Percentiles rank a stretch among this genome's conserved stretches.
Evolutionary conservation across 2,113 vertebrate species (phyloP).

Genomic region (Pleuronectes platessa): DNA sequence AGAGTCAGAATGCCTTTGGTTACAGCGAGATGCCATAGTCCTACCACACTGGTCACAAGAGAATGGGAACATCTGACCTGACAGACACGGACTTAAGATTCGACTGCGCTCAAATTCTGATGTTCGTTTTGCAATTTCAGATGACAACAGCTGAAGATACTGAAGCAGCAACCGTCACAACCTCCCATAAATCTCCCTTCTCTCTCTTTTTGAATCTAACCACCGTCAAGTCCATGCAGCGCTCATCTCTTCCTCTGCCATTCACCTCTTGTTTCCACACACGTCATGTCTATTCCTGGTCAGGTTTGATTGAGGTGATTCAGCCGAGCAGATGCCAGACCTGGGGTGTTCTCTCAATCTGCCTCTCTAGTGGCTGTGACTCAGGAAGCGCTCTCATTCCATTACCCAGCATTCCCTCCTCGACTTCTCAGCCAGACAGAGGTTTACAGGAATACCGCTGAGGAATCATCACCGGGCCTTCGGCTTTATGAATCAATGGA

Average conservation of each 20-base stretch:
- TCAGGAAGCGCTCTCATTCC: slow-evolving; percentile 68
- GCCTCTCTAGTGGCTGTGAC: slow-evolving; percentile 63
- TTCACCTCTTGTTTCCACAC: slow-evolving; percentile 53
- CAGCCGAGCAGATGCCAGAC: slow-evolving; percentile 62
- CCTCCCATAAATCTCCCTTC: slow-evolving; percentile 32
- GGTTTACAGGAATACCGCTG: slow-evolving; percentile 81
- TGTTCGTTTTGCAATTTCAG: too few species aligned
- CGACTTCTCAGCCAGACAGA: slow-evolving; percentile 61
- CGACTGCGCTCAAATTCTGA: not conserved
- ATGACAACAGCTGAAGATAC: not conserved
- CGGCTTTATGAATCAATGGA: slow-evolving; percentile 81
- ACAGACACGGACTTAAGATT: slow-evolving; percentile 12
- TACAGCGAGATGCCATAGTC: slow-evolving; percentile 60
- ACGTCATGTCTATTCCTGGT: slow-evolving; percentile 36
- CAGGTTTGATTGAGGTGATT: slow-evolving; percentile 67
- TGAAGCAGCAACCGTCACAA: slow-evolving; percentile 6
- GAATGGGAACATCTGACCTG: slow-evolving; percentile 57
- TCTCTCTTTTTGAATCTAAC: slow-evolving; percentile 12
- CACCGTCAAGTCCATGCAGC: slow-evolving; percentile 51
- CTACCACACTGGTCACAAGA: slow-evolving; percentile 66
- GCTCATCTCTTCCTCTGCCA: slow-evolving; percentile 44
- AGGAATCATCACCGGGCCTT: slow-evolving; percentile 76
- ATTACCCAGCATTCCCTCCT: slow-evolving; percentile 72
- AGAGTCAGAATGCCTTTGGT: slow-evolving; percentile 70
- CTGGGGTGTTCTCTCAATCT: slow-evolving; percentile 57